Evolutionary conservation across 2,888 invertebrate genomes (phyloP).

Genomic region (Hedychridium roseum): DNA sequence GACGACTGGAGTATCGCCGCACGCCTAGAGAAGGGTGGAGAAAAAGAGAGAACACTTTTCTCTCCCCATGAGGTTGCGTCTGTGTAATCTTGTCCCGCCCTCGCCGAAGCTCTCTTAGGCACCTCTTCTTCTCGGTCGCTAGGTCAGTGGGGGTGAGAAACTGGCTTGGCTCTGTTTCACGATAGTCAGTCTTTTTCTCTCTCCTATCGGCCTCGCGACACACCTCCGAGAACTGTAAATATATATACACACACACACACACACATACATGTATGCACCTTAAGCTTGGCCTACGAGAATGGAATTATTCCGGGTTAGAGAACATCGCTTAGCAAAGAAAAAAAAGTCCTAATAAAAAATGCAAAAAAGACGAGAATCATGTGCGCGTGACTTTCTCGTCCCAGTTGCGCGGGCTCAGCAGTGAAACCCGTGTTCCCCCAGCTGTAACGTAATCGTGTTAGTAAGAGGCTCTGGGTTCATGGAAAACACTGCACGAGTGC

Average conservation of each 20-base stretch:
- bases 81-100: constrained; percentile 10
- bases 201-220: constrained; percentile 74
- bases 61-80: too few species aligned
- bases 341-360: too few species aligned
- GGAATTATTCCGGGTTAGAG: too few species aligned
- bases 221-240: constrained; percentile 47
- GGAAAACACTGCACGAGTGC: constrained; percentile 61
- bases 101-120: constrained; percentile 16
- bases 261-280: too few species aligned
- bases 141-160: constrained; percentile 72
- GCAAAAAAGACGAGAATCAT: constrained; percentile 4
- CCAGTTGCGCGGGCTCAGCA: constrained; percentile 52
- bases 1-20: constrained; percentile 32
- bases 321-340: neutral
- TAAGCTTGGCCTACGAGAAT: too few species aligned
- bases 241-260: constrained; percentile 3
- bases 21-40: too few species aligned
- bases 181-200: constrained; percentile 82
- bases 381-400: constrained; percentile 4
- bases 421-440: constrained; percentile 61
- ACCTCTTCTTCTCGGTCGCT: constrained; percentile 44
- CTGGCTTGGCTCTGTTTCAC: constrained; percentile 70
- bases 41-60: neutral
- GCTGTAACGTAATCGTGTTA: constrained; percentile 45
- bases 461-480: constrained; percentile 59